phyloP scores from a whole-genome alignment of 1,140 invertebrate species.

The Platyscapa corneri region DNA sequence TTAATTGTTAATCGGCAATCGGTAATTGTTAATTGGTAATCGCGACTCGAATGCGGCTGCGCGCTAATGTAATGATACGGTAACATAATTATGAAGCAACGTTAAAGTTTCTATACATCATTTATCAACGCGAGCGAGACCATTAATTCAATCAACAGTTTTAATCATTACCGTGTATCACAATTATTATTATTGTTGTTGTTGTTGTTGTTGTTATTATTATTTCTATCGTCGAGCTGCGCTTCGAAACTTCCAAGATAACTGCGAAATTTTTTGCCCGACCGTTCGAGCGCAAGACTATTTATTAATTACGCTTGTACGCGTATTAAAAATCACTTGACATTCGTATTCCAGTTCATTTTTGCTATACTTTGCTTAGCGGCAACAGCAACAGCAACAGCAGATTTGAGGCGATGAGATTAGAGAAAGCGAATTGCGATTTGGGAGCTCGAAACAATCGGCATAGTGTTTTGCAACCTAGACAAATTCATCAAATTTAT shows the following conservation, averaged over 20 bases:
- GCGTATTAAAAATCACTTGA: background rate
- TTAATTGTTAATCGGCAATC: background rate
- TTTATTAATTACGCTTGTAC: background rate
- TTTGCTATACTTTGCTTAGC: no score
- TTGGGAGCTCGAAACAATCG: background rate
- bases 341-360: no score
- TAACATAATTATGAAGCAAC: background rate
- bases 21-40: background rate
- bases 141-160: constrained; percentile 9
- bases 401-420: no score
- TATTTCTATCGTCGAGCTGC: background rate
- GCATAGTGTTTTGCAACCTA: background rate
- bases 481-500: constrained; percentile 10
- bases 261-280: no score
- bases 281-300: background rate
- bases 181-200: background rate
- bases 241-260: no score
- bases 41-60: background rate
- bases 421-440: background rate
- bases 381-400: no score
- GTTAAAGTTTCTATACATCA: background rate
- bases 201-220: no score
- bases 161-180: background rate
- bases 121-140: background rate
- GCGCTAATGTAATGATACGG: background rate